phyloP scores from a whole-genome alignment of 1,140 invertebrate genomes.

The Cydia splendana region DNA sequence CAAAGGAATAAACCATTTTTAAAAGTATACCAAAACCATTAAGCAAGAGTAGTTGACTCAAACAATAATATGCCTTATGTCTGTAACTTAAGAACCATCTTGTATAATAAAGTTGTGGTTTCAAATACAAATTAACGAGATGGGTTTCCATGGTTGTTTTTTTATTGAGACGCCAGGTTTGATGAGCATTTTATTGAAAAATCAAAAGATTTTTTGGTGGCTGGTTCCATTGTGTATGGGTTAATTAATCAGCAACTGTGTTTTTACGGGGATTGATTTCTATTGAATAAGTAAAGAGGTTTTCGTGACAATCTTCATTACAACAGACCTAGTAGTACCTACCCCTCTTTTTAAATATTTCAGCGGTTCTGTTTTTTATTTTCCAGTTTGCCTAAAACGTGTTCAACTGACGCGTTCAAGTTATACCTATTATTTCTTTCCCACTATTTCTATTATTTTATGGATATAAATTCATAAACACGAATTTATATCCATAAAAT shows the following conservation, averaged over 20 bases:
- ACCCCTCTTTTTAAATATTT: too few relatives aligned
- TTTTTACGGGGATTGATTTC: background rate
- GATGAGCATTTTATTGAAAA: constrained; percentile 19
- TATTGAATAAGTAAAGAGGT: background rate
- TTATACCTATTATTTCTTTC: too few relatives aligned
- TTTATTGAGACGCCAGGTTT: constrained; percentile 28
- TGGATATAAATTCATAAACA: too few relatives aligned
- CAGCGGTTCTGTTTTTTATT: background rate
- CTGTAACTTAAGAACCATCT: background rate
- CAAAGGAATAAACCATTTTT: constrained; percentile 39
- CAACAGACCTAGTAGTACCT: too few relatives aligned
- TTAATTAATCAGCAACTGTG: constrained; percentile 7
- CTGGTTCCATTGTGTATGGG: background rate
- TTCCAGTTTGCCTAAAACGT: background rate
- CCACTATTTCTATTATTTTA: too few relatives aligned
- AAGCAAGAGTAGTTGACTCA: background rate
- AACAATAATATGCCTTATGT: background rate
- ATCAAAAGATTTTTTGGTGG: constrained; percentile 29
- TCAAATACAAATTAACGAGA: constrained; percentile 54
- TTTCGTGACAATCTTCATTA: background rate
- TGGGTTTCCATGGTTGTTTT: constrained; percentile 45
- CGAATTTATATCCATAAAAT: too few relatives aligned
- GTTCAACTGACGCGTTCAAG: too few relatives aligned
- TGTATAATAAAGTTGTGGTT: background rate
- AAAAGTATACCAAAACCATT: constrained; percentile 41